Conservation (phyloP, 2,888 invertebrate genomes). For the Morpho deidamia region DNA sequence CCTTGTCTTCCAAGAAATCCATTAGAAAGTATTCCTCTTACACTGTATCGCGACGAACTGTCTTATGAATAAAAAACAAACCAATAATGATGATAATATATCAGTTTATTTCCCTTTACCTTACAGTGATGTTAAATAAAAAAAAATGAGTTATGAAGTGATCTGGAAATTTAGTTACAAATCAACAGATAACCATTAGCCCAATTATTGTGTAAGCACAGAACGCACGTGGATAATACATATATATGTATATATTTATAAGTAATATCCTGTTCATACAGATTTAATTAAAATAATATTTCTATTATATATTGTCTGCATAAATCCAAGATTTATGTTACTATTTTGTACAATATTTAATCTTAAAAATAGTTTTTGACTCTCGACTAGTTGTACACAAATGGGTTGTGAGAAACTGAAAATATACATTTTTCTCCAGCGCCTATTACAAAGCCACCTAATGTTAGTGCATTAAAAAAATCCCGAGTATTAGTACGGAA, state of each 20-base stretch:
- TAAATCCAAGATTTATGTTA: slow-evolving; percentile 24
- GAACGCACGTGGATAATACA: not conserved
- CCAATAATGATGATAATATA: slow-evolving; percentile 65
- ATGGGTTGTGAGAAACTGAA: slow-evolving; percentile 12
- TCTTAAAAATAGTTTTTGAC: slow-evolving; percentile 6
- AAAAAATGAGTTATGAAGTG: slow-evolving; percentile 23
- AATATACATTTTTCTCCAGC: slow-evolving; percentile 21
- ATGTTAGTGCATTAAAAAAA: slow-evolving; percentile 28
- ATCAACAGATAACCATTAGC: slow-evolving; percentile 12
- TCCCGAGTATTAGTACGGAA: slow-evolving; percentile 19
- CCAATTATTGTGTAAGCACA: slow-evolving; percentile 4
- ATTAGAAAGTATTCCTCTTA: slow-evolving; percentile 29
- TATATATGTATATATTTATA: too few species aligned
- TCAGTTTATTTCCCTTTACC: slow-evolving; percentile 61
- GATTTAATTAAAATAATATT: slow-evolving; percentile 10
- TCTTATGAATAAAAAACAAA: slow-evolving; percentile 62
- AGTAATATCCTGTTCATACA: too few species aligned
- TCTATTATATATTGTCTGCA: slow-evolving; percentile 26
- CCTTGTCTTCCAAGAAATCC: slow-evolving; percentile 27
- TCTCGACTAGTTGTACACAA: slow-evolving; percentile 27
- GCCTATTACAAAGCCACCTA: slow-evolving; percentile 32
- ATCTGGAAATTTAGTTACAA: slow-evolving; percentile 11
- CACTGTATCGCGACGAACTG: slow-evolving; percentile 23
- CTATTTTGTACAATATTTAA: slow-evolving; percentile 19
- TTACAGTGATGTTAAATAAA: slow-evolving; percentile 26